Evolutionary conservation across 1,140 invertebrate genomes (phyloP).

Genomic region (Cyrtorhinus lividipennis): DNA sequence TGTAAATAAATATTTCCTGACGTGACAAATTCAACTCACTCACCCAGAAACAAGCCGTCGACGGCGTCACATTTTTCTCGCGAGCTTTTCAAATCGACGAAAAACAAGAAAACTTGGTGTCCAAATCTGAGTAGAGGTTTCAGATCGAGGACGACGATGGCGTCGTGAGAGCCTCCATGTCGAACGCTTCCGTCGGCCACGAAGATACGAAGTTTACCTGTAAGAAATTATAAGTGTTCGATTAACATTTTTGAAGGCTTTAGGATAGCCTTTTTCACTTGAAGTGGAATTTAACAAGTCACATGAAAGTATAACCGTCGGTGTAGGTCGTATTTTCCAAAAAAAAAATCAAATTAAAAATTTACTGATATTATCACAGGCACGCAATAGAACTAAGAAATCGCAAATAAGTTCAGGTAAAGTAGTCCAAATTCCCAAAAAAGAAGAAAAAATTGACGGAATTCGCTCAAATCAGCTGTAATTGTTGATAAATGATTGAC

Average conservation of each 20-base stretch:
- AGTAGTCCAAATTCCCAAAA: no score
- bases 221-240: neutral
- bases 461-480: no score
- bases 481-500: no score
- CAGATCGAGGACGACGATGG: conserved; percentile 36
- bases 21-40: conserved; percentile 9
- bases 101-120: conserved; percentile 37
- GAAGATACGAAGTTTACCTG: conserved; percentile 26
- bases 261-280: neutral
- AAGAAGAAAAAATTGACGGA: no score
- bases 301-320: no score
- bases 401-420: no score
- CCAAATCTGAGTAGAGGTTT: conserved; percentile 36
- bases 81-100: conserved; percentile 29
- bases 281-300: no score
- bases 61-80: conserved; percentile 26
- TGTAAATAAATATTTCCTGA: no score
- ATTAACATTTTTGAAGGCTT: neutral
- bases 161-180: conserved; percentile 30
- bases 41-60: conserved; percentile 27
- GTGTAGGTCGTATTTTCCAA: no score
- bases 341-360: no score
- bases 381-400: no score
- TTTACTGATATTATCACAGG: no score
- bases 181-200: conserved; percentile 32